Conservation (phyloP, 1,140 invertebrate genomes). For the Battus philenor region DNA sequence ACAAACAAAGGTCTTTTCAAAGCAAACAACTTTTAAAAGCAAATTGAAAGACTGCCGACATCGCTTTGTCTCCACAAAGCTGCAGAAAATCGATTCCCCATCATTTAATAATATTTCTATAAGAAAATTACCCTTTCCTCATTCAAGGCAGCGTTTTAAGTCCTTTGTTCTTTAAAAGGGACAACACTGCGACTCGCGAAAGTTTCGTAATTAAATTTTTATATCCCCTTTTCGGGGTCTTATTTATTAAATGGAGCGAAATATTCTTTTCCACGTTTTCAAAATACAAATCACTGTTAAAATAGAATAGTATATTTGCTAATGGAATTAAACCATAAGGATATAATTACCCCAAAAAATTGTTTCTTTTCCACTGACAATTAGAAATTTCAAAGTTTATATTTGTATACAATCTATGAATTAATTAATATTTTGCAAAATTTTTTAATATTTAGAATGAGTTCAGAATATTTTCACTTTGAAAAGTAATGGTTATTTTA, state of each 20-base stretch:
- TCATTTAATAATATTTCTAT: conserved; percentile 61
- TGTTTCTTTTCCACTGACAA: too few species aligned
- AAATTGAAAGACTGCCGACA: conserved; percentile 33
- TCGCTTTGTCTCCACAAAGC: conserved; percentile 38
- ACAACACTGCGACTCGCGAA: conserved; percentile 27
- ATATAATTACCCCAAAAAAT: background rate
- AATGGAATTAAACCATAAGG: conserved; percentile 17
- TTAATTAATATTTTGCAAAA: too few species aligned
- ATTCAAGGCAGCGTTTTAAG: conserved; percentile 31
- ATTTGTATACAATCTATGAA: too few species aligned
- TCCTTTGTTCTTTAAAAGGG: conserved; percentile 44
- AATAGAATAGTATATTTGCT: conserved; percentile 10
- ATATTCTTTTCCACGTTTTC: conserved; percentile 38
- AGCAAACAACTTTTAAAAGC: conserved; percentile 32
- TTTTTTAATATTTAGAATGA: too few species aligned
- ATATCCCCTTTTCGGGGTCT: conserved; percentile 35
- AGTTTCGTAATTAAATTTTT: conserved; percentile 68
- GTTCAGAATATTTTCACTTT: too few species aligned
- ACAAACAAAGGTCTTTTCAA: conserved; percentile 29
- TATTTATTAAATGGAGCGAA: conserved; percentile 34
- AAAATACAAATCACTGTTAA: conserved; percentile 15
- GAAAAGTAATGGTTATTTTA: too few species aligned
- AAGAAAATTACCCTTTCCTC: conserved; percentile 43
- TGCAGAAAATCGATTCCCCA: conserved; percentile 48
- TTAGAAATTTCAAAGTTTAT: too few species aligned